These are phyloP conservation scores for Hemitrygon akajei DNA, from an alignment of 2,797 vertebrate species.

Conservation along the genomic window DNA sequence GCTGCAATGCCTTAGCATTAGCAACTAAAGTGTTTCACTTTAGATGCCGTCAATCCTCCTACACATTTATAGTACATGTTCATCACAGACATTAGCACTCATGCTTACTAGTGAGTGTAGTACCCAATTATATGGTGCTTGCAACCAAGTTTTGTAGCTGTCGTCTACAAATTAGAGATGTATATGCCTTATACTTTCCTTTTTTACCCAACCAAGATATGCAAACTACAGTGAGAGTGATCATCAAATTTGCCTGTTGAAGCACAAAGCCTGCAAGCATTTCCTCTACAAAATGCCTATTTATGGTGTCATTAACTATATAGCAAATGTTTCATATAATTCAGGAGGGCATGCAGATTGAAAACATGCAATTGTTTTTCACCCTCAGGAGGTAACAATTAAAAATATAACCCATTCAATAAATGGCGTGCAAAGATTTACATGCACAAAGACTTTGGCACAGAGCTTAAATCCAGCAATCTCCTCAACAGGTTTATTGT, in stretches of 20 bases:
- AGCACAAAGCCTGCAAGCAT: slow-evolving; percentile 41
- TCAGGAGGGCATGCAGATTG: slow-evolving; percentile 37
- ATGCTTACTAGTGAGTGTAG: too few species aligned
- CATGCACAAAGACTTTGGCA: neutral
- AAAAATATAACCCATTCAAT: neutral
- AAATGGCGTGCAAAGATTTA: neutral
- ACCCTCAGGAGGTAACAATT: slow-evolving; percentile 40
- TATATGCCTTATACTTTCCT: neutral
- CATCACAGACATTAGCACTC: too few species aligned
- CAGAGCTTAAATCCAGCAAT: neutral
- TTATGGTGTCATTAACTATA: slow-evolving; percentile 43
- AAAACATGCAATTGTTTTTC: slow-evolving; percentile 44
- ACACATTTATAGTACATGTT: too few species aligned
- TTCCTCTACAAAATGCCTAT: slow-evolving; percentile 39
- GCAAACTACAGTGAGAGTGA: slow-evolving; percentile 36
- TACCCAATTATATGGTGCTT: too few species aligned
- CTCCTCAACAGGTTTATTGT: neutral
- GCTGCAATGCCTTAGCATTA: too few species aligned
- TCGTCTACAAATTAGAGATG: neutral
- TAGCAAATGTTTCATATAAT: slow-evolving; percentile 42
- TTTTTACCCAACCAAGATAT: neutral
- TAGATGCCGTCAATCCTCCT: too few species aligned
- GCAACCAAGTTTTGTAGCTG: too few species aligned
- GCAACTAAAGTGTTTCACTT: too few species aligned
- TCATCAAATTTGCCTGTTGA: slow-evolving; percentile 41